Base-by-base conservation (phyloP, 2,113 vertebrate species). In the Archocentrus centrarchus region DNA sequence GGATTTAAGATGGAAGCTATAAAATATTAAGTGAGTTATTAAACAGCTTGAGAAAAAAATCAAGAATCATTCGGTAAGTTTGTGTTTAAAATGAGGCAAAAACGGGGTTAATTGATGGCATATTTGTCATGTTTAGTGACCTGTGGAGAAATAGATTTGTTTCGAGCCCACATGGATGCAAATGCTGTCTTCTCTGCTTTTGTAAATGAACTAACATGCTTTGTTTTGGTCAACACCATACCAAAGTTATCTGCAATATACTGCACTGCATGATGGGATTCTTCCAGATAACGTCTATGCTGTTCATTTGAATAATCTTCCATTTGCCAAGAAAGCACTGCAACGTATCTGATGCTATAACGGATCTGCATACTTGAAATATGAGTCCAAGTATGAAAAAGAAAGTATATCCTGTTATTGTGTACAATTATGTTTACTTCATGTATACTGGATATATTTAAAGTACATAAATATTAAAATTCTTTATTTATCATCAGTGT, bases 201-300 rank as follows among this genome's bases (percentile, higher is more conserved):
- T 66, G 70, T 79, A 73, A 85, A 85, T 75, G n/a, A 82, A 61
- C 27, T 55, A 30, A 75, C 63, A 50, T 41, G 58, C 80, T 83
- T 81, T 39, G 55, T 87, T 86, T 87, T 87, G 63, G 68, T 81
- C 11, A 6, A 85, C 79, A 82, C 39, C 47, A 75, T 70, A 87
- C 90, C 93, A 93, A 92, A 92, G 89, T 88, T 86, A 75, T 86
- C 82, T 86, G 93, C 86, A 91, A 92, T 88, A 87, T 89, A 80
- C 77, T 80, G 85, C 77, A 86, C 77, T 91, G 93, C 90, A 93
- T 93, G 90, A 91, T 92, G 82, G 77, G 75, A 89, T 77, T 82
- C 82, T 91, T 92, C 90, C 86, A 92, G 82, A 85, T 86, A 80
- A 89, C 81, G 59, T 77, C 66, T 83, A 90, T 85, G 83, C 88